Base-by-base conservation (phyloP, 1,140 invertebrate species). In the Amphibalanus amphitrite region DNA sequence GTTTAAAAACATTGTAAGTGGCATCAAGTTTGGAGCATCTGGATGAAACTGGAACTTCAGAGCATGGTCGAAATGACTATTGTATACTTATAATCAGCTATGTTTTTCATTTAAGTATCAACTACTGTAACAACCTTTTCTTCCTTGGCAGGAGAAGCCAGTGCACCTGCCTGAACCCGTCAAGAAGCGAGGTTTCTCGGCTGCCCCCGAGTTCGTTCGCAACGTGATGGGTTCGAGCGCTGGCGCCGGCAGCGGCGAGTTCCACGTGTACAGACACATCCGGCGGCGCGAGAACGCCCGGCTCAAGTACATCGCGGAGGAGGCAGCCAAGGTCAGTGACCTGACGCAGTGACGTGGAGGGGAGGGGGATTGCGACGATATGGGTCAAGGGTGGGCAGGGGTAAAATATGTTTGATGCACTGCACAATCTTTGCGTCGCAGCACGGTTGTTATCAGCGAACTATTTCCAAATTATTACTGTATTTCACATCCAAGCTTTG, bases 211-310 rank as follows among this genome's bases (percentile, higher is more conserved):
- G 79, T 97, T 97, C 84, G 93, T 98, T 3, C 83, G 95, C 64
- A 98, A 98, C 87, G 92, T 96, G 25, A 96, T 96, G 93, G 93
- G 91, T 23, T 97, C 93, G 26, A 96, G 93, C 86, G 95, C 96
- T 71, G 96, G 95, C 65, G 96, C 95, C 70, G 96, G 96, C 28
- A 97, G 93, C 78, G 96, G 96, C 69, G 96, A 98, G 80, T 98
- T 98, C 82, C 95, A 98, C 83, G 95, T 98, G 0, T 98, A 98
- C 76, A 85, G 95, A 74, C 95, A 97, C 83, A 83, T 98, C 28
- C 81, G 95, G 64, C 82, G 95, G 70, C 93, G 97, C 81, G 95
- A 98, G 82, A 96, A 95, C 83, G 90, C 93, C 0, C 83, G 96
- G 73, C 93, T 97, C 79, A 95, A 95, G 80, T 90, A 87, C 76